phyloP scores from a whole-genome alignment of 1,140 invertebrate genomes.

The Hycleus cichorii region DNA sequence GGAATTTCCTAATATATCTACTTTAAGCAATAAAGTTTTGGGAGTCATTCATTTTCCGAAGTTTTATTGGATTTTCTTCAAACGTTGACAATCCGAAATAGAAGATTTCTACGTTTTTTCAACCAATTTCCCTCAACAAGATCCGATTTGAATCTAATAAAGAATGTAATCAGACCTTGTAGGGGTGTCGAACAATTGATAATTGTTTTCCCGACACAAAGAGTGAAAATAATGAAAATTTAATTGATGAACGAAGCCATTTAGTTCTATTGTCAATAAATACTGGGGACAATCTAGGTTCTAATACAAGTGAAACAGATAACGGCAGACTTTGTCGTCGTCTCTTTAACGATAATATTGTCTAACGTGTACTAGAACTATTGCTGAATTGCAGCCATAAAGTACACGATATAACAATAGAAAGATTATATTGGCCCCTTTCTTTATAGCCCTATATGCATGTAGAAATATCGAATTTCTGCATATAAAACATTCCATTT shows the following conservation, averaged over 20 bases:
- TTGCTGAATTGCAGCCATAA: constrained; percentile 18
- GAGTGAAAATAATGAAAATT: constrained; percentile 9
- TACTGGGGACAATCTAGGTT: neutral
- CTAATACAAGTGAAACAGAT: no score
- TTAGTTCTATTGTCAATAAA: constrained; percentile 9
- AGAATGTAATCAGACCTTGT: no score
- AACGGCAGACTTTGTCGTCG: neutral
- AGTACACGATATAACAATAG: constrained; percentile 26
- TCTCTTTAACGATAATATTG: constrained; percentile 11
- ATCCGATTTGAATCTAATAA: no score
- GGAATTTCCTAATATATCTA: no score
- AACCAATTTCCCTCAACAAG: no score
- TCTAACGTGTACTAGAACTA: constrained; percentile 4
- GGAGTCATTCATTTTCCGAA: no score
- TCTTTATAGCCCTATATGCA: constrained; percentile 21
- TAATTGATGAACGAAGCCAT: constrained; percentile 7
- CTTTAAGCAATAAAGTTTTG: no score
- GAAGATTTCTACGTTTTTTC: no score
- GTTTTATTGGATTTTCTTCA: no score
- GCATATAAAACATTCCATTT: constrained; percentile 6
- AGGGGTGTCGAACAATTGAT: no score
- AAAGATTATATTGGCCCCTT: constrained; percentile 25
- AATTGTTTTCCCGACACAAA: no score
- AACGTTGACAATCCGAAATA: no score
- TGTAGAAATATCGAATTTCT: constrained; percentile 19